These are phyloP conservation scores for Amblyopsis rosae DNA, from an alignment of 2,113 vertebrate species.

Conservation along the genomic window DNA sequence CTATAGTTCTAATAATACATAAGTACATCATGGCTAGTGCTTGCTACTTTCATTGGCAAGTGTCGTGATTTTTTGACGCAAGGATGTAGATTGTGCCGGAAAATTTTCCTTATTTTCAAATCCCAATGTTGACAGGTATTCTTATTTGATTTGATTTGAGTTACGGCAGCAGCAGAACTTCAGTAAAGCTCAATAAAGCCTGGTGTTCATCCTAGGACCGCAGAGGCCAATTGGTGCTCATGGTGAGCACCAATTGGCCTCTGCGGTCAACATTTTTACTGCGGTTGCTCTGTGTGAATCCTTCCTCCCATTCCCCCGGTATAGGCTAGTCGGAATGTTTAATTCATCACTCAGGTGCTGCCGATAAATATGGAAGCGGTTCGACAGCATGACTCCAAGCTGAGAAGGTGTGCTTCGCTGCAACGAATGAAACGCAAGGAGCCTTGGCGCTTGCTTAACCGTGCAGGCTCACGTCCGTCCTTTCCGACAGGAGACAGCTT, in stretches of 20 bases:
- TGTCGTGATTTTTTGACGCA: no score
- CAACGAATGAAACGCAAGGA: not conserved
- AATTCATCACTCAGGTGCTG: slow-evolving; percentile 45
- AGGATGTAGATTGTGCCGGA: no score
- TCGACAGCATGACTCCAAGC: not conserved
- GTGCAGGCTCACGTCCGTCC: not conserved
- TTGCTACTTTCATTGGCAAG: no score
- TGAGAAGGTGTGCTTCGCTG: not conserved
- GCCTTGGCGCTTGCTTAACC: no score
- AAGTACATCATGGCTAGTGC: no score
- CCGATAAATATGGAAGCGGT: slow-evolving; percentile 44
- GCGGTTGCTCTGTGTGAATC: slow-evolving; percentile 11
- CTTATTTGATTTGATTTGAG: no score
- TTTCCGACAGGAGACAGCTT: not conserved
- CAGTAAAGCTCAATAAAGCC: not conserved
- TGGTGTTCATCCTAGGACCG: not conserved
- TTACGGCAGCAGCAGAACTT: not conserved
- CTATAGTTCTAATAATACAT: no score
- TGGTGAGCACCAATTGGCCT: no score
- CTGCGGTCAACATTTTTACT: no score
- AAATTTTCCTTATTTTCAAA: no score
- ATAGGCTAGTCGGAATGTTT: slow-evolving; percentile 36
- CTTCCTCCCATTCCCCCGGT: slow-evolving; percentile 32
- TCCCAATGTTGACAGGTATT: no score
- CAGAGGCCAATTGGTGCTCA: not conserved